Percentiles rank a stretch among this genome's conserved stretches.
phyloP scores from a whole-genome alignment of 2,888 invertebrate species.

The Acrocyrtus sp. region DNA sequence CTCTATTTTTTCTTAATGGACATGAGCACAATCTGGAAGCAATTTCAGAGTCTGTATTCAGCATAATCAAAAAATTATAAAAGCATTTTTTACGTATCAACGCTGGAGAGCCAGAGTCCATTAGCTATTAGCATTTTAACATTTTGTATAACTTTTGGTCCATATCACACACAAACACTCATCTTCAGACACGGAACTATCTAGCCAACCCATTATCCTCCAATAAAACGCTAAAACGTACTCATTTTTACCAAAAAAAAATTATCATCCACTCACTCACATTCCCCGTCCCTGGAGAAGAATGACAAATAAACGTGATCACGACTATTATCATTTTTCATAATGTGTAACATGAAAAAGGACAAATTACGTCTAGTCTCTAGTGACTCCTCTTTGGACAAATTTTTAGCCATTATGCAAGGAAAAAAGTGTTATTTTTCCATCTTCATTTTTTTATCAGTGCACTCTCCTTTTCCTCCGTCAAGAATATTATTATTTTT shows the following conservation, averaged over 20 bases:
- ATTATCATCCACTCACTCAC: constrained; percentile 32
- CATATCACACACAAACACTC: constrained; percentile 1
- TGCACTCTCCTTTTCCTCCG: constrained; percentile 4
- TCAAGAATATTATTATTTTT: no score
- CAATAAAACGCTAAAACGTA: constrained; percentile 11
- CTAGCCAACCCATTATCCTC: background rate
- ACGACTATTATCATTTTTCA: no score
- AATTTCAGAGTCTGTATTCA: constrained; percentile 3
- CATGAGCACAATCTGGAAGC: background rate
- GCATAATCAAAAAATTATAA: constrained; percentile 16
- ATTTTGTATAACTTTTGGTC: background rate
- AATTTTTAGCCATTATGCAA: constrained; percentile 10
- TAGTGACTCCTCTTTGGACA: no score
- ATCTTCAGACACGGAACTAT: background rate
- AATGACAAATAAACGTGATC: constrained; percentile 46
- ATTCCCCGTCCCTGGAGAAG: constrained; percentile 41
- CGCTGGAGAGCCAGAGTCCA: no score
- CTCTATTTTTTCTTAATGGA: constrained; percentile 10
- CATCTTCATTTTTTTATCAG: constrained; percentile 16
- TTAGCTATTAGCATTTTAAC: background rate
- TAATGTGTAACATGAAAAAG: constrained; percentile 33
- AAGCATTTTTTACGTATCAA: no score
- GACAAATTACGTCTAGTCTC: no score
- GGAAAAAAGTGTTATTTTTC: constrained; percentile 3
- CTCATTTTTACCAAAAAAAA: constrained; percentile 36